Conservation (phyloP, 2,797 vertebrate genomes). For the Sebastes diploproa region DNA sequence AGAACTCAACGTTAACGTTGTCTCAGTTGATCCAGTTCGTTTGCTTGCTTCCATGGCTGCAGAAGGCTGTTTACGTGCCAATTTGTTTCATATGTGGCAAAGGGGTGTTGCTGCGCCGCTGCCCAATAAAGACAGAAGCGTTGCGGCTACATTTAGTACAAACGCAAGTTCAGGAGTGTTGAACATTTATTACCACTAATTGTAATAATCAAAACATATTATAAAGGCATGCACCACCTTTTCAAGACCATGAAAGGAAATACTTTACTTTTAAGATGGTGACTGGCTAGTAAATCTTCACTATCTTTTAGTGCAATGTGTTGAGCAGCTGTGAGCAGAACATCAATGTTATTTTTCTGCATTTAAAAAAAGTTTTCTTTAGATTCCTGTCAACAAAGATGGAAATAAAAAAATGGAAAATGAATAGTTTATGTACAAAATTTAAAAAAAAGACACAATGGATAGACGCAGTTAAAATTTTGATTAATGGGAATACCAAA, state of each 20-base stretch:
- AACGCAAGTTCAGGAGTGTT: not conserved
- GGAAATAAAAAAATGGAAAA: not conserved
- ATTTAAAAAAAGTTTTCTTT: not conserved
- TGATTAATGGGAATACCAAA: not conserved
- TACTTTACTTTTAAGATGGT: not conserved
- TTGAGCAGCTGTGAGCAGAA: not conserved
- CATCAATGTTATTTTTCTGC: rapidly evolving
- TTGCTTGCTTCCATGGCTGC: no score
- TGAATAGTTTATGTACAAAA: not conserved
- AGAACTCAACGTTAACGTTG: no score
- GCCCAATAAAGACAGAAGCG: not conserved
- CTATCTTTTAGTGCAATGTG: not conserved
- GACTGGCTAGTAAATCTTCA: not conserved
- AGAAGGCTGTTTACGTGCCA: no score
- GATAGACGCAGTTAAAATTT: not conserved
- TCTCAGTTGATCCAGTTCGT: no score
- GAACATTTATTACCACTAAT: not conserved
- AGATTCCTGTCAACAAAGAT: not conserved
- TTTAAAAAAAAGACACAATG: not conserved
- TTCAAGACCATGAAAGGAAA: not conserved
- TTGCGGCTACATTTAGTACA: not conserved
- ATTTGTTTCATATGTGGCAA: no score
- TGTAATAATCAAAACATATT: not conserved
- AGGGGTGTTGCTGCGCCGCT: not conserved
- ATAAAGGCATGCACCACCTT: not conserved